These are phyloP conservation scores for Orchesellides sinensis DNA, from an alignment of 2,888 invertebrate species.

Conservation along the genomic window DNA sequence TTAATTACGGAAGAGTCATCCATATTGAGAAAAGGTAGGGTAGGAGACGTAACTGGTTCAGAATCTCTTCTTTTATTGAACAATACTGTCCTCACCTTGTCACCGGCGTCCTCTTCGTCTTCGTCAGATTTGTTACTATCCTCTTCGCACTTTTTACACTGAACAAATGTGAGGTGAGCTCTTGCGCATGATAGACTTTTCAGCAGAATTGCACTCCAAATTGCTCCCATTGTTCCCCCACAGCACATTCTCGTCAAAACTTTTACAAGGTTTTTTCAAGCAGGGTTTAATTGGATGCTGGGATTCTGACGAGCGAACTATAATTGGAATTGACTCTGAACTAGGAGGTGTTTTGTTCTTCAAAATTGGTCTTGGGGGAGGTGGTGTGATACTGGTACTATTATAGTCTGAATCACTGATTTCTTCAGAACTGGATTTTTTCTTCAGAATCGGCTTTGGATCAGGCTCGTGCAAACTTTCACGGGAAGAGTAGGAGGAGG, in stretches of 20 bases:
- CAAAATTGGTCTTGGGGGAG: conserved; percentile 70
- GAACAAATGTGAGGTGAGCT: conserved; percentile 48
- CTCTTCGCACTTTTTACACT: conserved; percentile 53
- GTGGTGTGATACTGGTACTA: conserved; percentile 52
- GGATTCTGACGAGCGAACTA: not conserved
- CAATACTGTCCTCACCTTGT: conserved; percentile 10
- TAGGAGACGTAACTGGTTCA: conserved; percentile 30
- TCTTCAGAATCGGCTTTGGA: conserved; percentile 72
- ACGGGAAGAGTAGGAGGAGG: conserved; percentile 31
- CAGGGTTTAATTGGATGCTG: conserved; percentile 69
- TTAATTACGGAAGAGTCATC: not conserved
- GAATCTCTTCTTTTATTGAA: conserved; percentile 37
- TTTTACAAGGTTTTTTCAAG: conserved; percentile 68
- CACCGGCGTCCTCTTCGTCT: not conserved
- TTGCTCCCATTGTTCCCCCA: conserved; percentile 32
- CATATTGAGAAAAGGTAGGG: not conserved
- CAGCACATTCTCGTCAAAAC: conserved; percentile 44
- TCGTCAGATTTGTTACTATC: conserved; percentile 9
- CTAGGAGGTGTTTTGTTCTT: conserved; percentile 60
- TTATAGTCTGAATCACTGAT: conserved; percentile 69
- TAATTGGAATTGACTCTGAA: conserved; percentile 47
- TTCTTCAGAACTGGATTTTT: conserved; percentile 72
- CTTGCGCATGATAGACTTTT: conserved; percentile 50
- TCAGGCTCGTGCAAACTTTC: conserved; percentile 60
- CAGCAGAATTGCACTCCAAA: conserved; percentile 11